Conservation (phyloP, 2,797 vertebrate genomes). For the Cichlasoma orientale region DNA sequence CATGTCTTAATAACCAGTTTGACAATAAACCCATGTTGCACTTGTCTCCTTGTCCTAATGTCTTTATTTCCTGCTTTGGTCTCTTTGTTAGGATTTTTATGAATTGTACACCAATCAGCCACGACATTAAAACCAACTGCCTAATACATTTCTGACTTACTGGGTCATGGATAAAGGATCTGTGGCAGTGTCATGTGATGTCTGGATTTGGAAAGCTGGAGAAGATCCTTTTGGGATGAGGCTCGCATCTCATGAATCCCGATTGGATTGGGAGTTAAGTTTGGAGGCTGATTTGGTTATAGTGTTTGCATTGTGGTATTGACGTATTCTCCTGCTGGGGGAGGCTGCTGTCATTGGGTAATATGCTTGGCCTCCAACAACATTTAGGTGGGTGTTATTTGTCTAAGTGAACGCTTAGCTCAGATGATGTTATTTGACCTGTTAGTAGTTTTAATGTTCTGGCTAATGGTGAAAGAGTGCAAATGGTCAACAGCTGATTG, state of each 20-base stretch:
- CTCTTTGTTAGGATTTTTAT: rapidly evolving
- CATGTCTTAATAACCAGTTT: constrained; percentile 92
- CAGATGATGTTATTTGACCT: not conserved
- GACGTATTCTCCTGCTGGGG: not conserved
- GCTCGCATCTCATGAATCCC: not conserved
- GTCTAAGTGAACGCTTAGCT: not conserved
- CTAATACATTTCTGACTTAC: not conserved
- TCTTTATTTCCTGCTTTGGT: constrained; percentile 23
- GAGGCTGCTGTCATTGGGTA: not conserved
- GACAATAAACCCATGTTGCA: constrained; percentile 91
- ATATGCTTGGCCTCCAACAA: not conserved
- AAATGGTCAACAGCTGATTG: not conserved
- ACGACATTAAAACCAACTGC: not conserved
- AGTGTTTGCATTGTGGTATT: not conserved
- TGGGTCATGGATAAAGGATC: not conserved
- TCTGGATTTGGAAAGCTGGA: not conserved
- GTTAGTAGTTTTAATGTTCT: not conserved
- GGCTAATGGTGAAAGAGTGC: not conserved
- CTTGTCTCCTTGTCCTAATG: constrained; percentile 59
- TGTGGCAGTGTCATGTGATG: not conserved
- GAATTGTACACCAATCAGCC: too few relatives aligned
- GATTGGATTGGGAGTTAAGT: not conserved
- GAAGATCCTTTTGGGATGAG: not conserved
- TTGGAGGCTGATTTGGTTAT: not conserved
- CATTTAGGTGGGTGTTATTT: not conserved